Evolutionary conservation across 2,888 invertebrate species (phyloP).

Genomic region (Drosophila helvetica): DNA sequence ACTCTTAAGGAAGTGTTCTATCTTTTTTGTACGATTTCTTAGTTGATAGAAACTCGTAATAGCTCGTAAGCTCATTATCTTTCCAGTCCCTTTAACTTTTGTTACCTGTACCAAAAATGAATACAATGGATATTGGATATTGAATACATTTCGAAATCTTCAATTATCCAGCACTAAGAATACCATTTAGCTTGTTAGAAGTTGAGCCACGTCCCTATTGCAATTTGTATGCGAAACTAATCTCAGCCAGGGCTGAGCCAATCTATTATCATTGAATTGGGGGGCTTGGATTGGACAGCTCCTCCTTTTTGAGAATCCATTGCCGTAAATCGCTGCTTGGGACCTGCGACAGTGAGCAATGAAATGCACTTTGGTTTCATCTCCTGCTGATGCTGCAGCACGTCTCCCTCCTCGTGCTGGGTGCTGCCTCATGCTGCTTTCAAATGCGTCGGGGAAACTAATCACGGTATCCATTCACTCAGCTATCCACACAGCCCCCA

Average conservation of each 20-base stretch:
- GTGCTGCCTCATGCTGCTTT: background rate
- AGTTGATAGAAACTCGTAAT: too few relatives aligned
- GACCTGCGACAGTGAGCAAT: constrained; percentile 71
- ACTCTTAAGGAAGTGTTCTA: too few relatives aligned
- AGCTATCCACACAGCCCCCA: constrained; percentile 31
- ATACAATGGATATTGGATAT: constrained; percentile 29
- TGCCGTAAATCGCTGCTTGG: constrained; percentile 49
- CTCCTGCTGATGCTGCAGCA: constrained; percentile 23
- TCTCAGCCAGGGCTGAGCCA: constrained; percentile 46
- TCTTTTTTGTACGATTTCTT: too few relatives aligned
- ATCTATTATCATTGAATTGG: constrained; percentile 56
- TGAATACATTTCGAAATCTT: constrained; percentile 30
- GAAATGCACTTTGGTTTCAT: constrained; percentile 70
- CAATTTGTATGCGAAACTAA: constrained; percentile 66
- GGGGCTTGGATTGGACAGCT: constrained; percentile 19
- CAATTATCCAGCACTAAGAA: constrained; percentile 45
- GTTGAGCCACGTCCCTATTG: constrained; percentile 32
- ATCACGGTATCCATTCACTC: constrained; percentile 61
- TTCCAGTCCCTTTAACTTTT: background rate
- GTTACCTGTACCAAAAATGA: constrained; percentile 4
- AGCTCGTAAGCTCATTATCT: too few relatives aligned
- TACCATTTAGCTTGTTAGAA: constrained; percentile 40
- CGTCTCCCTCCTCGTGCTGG: background rate
- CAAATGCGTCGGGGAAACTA: constrained; percentile 57
- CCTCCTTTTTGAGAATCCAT: constrained; percentile 21